Base-by-base conservation (phyloP, 2,113 vertebrate species). In the Eupsittula cactorum region DNA sequence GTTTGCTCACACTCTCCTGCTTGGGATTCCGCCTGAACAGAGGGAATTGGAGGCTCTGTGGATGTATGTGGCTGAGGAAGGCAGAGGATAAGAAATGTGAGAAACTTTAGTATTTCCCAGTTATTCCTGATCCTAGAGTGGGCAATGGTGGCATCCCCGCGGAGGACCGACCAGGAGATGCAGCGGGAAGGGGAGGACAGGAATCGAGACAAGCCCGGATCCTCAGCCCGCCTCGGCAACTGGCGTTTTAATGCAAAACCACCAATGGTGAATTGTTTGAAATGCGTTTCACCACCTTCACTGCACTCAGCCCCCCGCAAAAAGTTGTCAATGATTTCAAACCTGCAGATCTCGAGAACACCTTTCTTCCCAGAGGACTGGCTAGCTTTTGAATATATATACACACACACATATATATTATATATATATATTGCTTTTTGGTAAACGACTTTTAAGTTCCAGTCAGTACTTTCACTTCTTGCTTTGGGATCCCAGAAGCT, bases 391-490 rank as follows among this genome's bases (percentile, higher is more conserved):
- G 24, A 49, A 46, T 71, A 62, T 28, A n/a, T 11, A n/a, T 35
- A 15, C 7, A 59, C 12, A n/a, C 6, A n/a, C 3, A n/a, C 5
- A 59, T 10, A 35, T 10, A n/a, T 15, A 57, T 7, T 12, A 13
- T 7, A 23, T 12, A 57, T 9, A 50, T 68, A 62, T 23, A 39
- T 11, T 17, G 18, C 52, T 78, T 95, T 97, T 97, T 96, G 93
- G 82, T 97, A 97, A 98, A 97, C 91, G 97, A 98, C 97, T 98
- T 96, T 91, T 73, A 97, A 98, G 97, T 98, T 97, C 97, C 97
- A 98, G 92, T 93, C 97, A 97, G 86, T 97, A 98, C 98, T 98
- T 98, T 98, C 98, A 98, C 98, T 98, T 98, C 98, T 98, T 98
- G 97, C 97, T 97, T 98, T 97, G 97, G 95, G 95, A 98, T 98